These are phyloP conservation scores for Lordiphosa clarofinis DNA, from an alignment of 1,140 invertebrate species.

Conservation along the genomic window DNA sequence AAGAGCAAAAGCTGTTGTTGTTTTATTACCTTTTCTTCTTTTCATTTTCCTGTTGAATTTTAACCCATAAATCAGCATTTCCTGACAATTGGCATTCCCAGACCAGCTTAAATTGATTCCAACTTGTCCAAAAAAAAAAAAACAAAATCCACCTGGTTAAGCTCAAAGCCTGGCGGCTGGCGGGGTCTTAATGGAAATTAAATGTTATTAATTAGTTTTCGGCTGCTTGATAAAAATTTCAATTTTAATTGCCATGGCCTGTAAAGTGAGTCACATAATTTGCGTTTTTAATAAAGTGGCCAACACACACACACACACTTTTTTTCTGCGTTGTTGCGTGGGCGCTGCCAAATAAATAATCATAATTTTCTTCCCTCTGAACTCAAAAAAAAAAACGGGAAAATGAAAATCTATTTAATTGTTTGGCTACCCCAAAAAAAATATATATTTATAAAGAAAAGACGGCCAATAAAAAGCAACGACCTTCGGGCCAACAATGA, in stretches of 20 bases:
- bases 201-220: slow-evolving; percentile 64
- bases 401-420: slow-evolving; percentile 48
- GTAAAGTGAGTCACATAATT: slow-evolving; percentile 59
- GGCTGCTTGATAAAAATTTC: slow-evolving; percentile 48
- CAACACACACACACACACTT: slow-evolving; percentile 16
- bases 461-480: slow-evolving; percentile 39
- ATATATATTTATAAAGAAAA: slow-evolving; percentile 5
- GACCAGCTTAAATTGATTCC: slow-evolving; percentile 26
- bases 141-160: slow-evolving; percentile 7
- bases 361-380: slow-evolving; percentile 34
- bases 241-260: slow-evolving; percentile 15
- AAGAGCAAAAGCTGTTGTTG: slow-evolving; percentile 17
- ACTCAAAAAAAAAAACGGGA: too few relatives aligned
- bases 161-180: slow-evolving; percentile 7
- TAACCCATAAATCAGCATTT: slow-evolving; percentile 24
- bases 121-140: slow-evolving; percentile 13
- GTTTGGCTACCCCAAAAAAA: slow-evolving; percentile 12
- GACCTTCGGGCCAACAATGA: slow-evolving; percentile 42
- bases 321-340: slow-evolving; percentile 24
- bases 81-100: slow-evolving; percentile 30
- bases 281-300: slow-evolving; percentile 54
- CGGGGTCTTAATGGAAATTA: slow-evolving; percentile 38
- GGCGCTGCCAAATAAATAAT: slow-evolving; percentile 49
- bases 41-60: slow-evolving; percentile 16
- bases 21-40: slow-evolving; percentile 37